phyloP scores from a whole-genome alignment of 2,888 invertebrate species.

The Pyrrhia umbra region DNA sequence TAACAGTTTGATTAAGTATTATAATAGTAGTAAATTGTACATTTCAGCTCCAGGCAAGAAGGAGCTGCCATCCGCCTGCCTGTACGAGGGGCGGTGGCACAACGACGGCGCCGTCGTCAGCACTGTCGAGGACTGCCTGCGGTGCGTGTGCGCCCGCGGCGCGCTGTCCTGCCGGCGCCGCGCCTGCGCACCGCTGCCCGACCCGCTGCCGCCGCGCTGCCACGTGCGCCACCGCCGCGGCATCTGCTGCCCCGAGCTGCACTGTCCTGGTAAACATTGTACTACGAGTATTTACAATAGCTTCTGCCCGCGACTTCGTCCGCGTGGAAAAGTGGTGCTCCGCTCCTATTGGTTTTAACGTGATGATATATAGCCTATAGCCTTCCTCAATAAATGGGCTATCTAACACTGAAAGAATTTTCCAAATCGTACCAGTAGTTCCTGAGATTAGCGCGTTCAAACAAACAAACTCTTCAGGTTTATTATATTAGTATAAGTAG shows the following conservation, averaged over 20 bases:
- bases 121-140: constrained; percentile 94
- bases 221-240: constrained; percentile 92
- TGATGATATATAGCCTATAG: no score
- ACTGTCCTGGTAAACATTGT: constrained; percentile 92
- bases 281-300: neutral
- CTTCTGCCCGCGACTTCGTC: no score
- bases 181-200: constrained; percentile 93
- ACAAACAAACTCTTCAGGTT: no score
- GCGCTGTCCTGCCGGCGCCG: constrained; percentile 94
- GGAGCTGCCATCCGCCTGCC: constrained; percentile 89
- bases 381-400: no score
- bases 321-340: no score
- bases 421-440: no score
- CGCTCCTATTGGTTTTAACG: no score
- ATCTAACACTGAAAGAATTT: no score
- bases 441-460: no score
- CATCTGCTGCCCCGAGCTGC: constrained; percentile 94
- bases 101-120: constrained; percentile 91
- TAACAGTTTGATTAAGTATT: no score
- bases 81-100: constrained; percentile 93
- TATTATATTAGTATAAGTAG: no score
- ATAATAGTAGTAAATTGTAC: neutral
- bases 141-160: constrained; percentile 93
- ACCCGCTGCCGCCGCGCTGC: constrained; percentile 94
- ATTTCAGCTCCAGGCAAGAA: constrained; percentile 38